phyloP scores from a whole-genome alignment of 2,113 vertebrate species.

The Mirounga angustirostris region DNA sequence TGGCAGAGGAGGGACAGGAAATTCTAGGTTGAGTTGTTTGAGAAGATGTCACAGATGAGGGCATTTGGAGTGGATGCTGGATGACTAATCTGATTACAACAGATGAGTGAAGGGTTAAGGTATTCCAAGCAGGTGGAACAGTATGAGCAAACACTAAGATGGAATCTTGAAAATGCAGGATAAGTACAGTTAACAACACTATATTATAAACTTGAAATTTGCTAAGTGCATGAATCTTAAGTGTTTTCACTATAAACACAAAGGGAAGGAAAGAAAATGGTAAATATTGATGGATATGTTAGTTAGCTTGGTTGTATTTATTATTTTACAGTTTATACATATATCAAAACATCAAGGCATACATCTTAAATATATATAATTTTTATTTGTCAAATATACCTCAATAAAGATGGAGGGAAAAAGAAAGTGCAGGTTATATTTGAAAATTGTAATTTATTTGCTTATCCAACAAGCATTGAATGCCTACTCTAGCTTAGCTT shows the following conservation, averaged over 20 bases:
- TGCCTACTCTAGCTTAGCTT: not conserved
- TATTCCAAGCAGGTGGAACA: not conserved
- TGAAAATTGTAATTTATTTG: not conserved
- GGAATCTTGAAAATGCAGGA: not conserved
- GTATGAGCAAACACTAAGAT: not conserved
- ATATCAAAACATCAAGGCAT: not conserved
- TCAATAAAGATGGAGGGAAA: not conserved
- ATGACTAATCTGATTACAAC: not conserved
- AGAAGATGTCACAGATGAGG: not conserved
- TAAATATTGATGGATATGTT: not conserved
- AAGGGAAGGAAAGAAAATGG: not conserved
- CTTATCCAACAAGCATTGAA: not conserved
- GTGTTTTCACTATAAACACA: not conserved
- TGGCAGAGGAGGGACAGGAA: not conserved
- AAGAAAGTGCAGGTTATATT: not conserved
- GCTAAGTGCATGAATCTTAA: not conserved
- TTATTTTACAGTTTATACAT: not conserved
- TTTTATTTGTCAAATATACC: slow-evolving; percentile 5
- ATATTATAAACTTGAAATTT: not conserved
- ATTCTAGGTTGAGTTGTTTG: not conserved
- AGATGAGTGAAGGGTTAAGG: not conserved
- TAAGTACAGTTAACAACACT: not conserved
- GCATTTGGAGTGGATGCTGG: not conserved
- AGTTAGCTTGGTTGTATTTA: not conserved
- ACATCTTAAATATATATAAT: not conserved